phyloP scores from a whole-genome alignment of 2,888 invertebrate species.

The Heliconius ethilla region DNA sequence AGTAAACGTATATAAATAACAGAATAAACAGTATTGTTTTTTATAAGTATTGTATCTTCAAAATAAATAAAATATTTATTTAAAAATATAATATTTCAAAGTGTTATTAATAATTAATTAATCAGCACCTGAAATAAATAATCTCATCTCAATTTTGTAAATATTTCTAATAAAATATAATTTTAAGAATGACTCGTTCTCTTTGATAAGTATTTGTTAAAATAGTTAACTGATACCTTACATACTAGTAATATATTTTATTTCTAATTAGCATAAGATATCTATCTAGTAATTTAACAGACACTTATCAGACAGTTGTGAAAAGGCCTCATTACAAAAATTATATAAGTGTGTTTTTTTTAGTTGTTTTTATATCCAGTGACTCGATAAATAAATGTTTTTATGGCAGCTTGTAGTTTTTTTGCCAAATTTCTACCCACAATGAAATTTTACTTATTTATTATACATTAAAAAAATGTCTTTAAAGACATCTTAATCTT shows the following conservation, averaged over 20 bases:
- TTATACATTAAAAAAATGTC: no score
- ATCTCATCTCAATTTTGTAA: background rate
- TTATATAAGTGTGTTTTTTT: background rate
- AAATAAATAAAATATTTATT: background rate
- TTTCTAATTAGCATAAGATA: background rate
- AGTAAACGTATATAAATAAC: background rate
- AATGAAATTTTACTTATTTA: no score
- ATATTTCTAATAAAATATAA: background rate
- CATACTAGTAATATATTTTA: background rate
- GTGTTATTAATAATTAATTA: background rate
- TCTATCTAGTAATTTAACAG: background rate
- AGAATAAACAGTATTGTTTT: background rate
- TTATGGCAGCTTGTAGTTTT: background rate
- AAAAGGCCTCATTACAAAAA: background rate
- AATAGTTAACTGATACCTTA: background rate
- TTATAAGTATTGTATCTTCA: conserved; percentile 3
- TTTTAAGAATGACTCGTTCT: background rate
- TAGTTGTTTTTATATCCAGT: conserved; percentile 5
- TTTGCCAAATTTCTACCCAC: background rate
- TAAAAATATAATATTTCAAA: background rate
- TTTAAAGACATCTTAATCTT: no score
- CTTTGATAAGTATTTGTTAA: conserved; percentile 2
- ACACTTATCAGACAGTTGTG: background rate
- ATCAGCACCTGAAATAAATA: background rate
- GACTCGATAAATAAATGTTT: conserved; percentile 18